A percentile compares a stretch with the other conserved stretches of the same genome.
These are phyloP conservation scores for Drosophila nigromelanica DNA, from an alignment of 1,140 invertebrate genomes.

Conservation along the genomic window DNA sequence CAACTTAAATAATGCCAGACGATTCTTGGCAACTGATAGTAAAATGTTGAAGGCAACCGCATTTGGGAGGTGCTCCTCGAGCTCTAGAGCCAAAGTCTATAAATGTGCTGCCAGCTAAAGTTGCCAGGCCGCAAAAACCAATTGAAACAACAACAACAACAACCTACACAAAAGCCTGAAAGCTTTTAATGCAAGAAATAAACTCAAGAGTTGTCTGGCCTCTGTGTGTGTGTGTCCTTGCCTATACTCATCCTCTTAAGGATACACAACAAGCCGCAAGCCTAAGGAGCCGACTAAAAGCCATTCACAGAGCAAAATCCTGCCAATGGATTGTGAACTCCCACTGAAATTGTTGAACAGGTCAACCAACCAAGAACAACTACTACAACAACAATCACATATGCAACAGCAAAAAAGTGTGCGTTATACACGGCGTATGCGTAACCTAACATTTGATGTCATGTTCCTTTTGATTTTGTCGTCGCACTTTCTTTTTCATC, in stretches of 20 bases:
- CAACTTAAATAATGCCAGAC: conserved; percentile 43
- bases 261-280: conserved; percentile 7
- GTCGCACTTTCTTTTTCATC: conserved; percentile 50
- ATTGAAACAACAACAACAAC: conserved; percentile 47
- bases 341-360: conserved; percentile 65
- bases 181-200: conserved; percentile 71
- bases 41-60: conserved; percentile 31
- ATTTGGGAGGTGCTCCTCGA: conserved; percentile 17
- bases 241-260: conserved; percentile 5
- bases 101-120: conserved; percentile 67
- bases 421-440: conserved; percentile 71
- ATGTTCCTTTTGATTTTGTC: conserved; percentile 37
- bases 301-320: conserved; percentile 26
- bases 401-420: conserved; percentile 7
- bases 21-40: conserved; percentile 49
- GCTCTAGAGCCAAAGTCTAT: conserved; percentile 56
- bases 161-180: conserved; percentile 34
- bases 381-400: conserved; percentile 8
- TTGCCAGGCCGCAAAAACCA: conserved; percentile 58
- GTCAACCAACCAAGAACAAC: conserved; percentile 5
- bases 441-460: conserved; percentile 62
- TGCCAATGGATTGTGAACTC: conserved; percentile 67
- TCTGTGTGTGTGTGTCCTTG: conserved; percentile 24
- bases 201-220: conserved; percentile 55
- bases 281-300: conserved; percentile 19